phyloP scores from a whole-genome alignment of 2,888 invertebrate species.

The Drosophila trichaetosa region DNA sequence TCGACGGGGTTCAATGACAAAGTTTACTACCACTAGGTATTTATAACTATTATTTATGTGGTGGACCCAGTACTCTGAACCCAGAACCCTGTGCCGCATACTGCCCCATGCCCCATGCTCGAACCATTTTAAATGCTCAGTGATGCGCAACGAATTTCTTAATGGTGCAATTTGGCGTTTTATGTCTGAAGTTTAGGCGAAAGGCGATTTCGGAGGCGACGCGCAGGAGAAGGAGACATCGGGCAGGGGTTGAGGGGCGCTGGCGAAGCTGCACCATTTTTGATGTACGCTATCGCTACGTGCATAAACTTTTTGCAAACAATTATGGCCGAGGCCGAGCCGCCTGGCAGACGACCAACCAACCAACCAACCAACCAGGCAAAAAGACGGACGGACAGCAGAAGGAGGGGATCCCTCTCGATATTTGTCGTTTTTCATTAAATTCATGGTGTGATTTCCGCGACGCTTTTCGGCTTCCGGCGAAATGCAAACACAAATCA shows the following conservation, averaged over 20 bases:
- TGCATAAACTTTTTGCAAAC: slow-evolving; percentile 81
- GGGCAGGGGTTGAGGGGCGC: not conserved
- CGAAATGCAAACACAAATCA: slow-evolving; percentile 61
- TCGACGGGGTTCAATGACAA: slow-evolving; percentile 75
- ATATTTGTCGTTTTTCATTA: slow-evolving; percentile 76
- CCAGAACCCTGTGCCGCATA: not conserved
- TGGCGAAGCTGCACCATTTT: slow-evolving; percentile 56
- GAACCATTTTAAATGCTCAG: slow-evolving; percentile 79
- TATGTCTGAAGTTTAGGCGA: slow-evolving; percentile 79
- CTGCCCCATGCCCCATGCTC: not conserved
- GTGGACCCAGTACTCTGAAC: slow-evolving; percentile 34
- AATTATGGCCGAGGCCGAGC: slow-evolving; percentile 63
- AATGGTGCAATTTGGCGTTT: slow-evolving; percentile 83
- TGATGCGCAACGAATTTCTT: slow-evolving; percentile 84
- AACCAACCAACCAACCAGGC: slow-evolving; percentile 47
- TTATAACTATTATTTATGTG: slow-evolving; percentile 80
- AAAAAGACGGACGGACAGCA: slow-evolving; percentile 1
- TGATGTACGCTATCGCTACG: slow-evolving; percentile 76
- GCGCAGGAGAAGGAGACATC: not conserved
- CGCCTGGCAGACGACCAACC: slow-evolving; percentile 47
- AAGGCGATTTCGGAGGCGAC: slow-evolving; percentile 61
- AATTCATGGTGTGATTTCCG: slow-evolving; percentile 79
- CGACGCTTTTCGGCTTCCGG: slow-evolving; percentile 67
- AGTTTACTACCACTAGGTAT: slow-evolving; percentile 80
- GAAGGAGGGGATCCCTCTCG: slow-evolving; percentile 31